Evolutionary conservation across 2,113 vertebrate species (phyloP), one percentile per base, ranked within the genome.

Genomic region (Ibidorhyncha struthersii): DNA sequence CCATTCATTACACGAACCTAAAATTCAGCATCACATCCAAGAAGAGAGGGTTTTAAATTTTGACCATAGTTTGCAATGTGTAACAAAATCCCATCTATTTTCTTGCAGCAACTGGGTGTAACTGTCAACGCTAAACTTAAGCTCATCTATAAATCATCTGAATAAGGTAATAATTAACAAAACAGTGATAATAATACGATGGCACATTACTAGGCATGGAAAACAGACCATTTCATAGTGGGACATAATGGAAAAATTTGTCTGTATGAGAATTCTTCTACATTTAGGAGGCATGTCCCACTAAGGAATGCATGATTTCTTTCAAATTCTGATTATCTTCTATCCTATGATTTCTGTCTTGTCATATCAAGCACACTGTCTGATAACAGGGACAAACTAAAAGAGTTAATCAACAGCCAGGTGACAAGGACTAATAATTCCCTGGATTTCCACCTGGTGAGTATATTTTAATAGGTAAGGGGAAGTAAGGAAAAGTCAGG

Each of bases 401-500:
- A 96, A 96, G 96, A 92, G 93, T 97, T 98, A 97, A 97, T 72
- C 19, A 97, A 94, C 80, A 96, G 67, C 79, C 59, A 53, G 79
- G 85, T 92, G 79, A 96, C 82, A 77, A 89, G 76, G 65, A 84
- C 92, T 96, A 97, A 98, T 90, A 97, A 97, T 98, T 97, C 92
- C 58, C 90, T 95, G 70, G 90, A 95, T 98, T 98, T 97, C 96
- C 92, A 97, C 87, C 88, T 88, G 80, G 91, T 91, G 66, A 93
- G 86, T 93, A 81, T 53, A 92, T 97, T 97, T 97, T 96, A 97
- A 97, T 96, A 97, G 97, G 94, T 82, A 97, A 95, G 82, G 74
- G 94, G 83, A 98, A 97, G 94, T 92, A 93, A 97, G 95, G 79
- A 95, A 97, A 96, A 98, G 95, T 96, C 94, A 96, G 96, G 73